Base-by-base conservation (phyloP, 2,797 vertebrate genomes). In the Percopsis omiscomaycus region DNA sequence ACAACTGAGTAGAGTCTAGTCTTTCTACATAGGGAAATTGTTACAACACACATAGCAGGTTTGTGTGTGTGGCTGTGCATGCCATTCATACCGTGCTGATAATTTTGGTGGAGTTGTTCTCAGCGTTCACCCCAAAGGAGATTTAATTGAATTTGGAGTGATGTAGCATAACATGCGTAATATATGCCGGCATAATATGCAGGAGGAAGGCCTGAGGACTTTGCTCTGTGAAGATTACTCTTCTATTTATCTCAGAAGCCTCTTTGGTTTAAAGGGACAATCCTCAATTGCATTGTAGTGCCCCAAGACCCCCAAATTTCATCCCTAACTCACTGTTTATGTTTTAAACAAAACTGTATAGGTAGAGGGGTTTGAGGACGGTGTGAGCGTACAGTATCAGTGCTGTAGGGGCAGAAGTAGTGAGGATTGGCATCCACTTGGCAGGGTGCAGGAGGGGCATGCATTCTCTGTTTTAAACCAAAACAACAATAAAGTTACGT, bases 91-190 rank as follows among this genome's bases (percentile, higher is more conserved):
- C 37, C 11, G 55, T 37, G 27, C 37, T 15, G 16, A 52, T 57
- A 10, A 30, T 58, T 60, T 63, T 45, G 59, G 64, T 65, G 46
- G 28, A 73, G 58, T 63, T 55, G 61, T 77, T 80, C 63, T 54
- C 56, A 69, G 55, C 52, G 61, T 70, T 66, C 58, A 45, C 75
- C 66, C 69, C 52, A 66, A 15, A 59, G 52, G 66, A 73, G 61
- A 56, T 73, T 66, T 80, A 74, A 81, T 82, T 81, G 66, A 79
- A 80, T 80, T 72, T 68, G 50, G 58, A 64, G 55, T 62, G 29
- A 60, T 61, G 13, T 66, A 64, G 71, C 69, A 71, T 68, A 12
- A 55, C 37, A 49, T 81, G 70, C 76, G 29, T 32, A 30, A 22
- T 22, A 22, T 55, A 79, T 79, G 66, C 22, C 22, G 22, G 22